A percentile compares a stretch with the other conserved stretches of the same genome.
phyloP scores from a whole-genome alignment of 1,140 invertebrate genomes.

The Bombus cullumanus region DNA sequence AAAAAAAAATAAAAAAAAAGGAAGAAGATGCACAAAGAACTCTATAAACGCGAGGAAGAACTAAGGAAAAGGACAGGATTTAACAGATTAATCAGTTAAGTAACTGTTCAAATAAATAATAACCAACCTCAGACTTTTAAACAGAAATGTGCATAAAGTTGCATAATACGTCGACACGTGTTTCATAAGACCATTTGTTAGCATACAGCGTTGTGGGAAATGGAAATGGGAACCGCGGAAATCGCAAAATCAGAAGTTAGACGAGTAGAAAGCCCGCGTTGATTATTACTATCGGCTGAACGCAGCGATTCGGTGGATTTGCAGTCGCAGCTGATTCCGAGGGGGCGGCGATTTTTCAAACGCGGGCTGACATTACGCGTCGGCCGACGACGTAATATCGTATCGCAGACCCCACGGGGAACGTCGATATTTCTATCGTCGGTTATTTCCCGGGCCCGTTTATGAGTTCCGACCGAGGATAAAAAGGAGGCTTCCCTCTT shows the following conservation, averaged over 20 bases:
- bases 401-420: neutral
- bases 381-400: neutral
- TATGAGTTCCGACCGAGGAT: slow-evolving; percentile 5
- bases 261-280: neutral
- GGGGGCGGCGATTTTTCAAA: neutral
- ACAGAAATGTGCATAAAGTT: too few species aligned
- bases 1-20: neutral
- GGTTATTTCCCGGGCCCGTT: slow-evolving; percentile 20
- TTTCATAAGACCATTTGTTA: too few species aligned
- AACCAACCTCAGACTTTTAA: too few species aligned
- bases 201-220: neutral
- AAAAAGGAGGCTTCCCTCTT: slow-evolving; percentile 20
- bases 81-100: neutral
- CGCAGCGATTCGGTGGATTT: neutral
- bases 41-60: too few species aligned
- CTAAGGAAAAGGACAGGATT: too few species aligned
- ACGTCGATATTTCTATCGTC: slow-evolving; percentile 34
- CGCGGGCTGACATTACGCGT: neutral
- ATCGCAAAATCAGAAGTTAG: neutral
- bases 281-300: neutral
- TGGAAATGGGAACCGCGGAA: neutral
- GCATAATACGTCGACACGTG: too few species aligned
- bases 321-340: neutral
- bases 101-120: neutral
- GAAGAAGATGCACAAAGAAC: neutral